Evolutionary conservation across 2,797 vertebrate genomes (phyloP).

Genomic region (Peromyscus eremicus): DNA sequence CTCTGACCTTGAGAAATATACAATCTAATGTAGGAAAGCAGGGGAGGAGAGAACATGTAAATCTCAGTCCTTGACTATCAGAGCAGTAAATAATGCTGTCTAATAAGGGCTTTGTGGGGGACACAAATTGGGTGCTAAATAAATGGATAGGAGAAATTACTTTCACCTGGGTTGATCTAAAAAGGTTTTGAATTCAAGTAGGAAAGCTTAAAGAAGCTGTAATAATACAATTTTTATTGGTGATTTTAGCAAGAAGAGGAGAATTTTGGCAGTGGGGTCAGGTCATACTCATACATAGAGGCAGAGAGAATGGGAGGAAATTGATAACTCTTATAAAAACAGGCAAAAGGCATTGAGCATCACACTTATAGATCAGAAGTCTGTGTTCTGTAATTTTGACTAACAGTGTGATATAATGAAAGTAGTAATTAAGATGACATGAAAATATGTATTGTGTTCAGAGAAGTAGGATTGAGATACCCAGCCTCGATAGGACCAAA

Average conservation of each 20-base stretch:
- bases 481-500: not conserved
- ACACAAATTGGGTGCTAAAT: not conserved
- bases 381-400: slow-evolving; percentile 10
- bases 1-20: slow-evolving; percentile 47
- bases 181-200: slow-evolving; percentile 3
- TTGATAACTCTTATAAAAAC: not conserved
- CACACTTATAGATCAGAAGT: not conserved
- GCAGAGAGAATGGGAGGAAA: not conserved
- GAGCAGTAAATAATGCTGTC: not conserved
- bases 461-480: not conserved
- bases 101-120: not conserved
- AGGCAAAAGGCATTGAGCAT: not conserved
- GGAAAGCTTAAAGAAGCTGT: not conserved
- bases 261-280: not conserved
- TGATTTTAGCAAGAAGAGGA: slow-evolving; percentile 51
- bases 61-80: not conserved
- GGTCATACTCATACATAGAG: not conserved
- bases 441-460: not conserved
- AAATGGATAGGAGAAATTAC: not conserved
- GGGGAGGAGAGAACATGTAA: not conserved
- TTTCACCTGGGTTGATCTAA: slow-evolving; percentile 31
- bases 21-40: not conserved
- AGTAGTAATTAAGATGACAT: not conserved
- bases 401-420: not conserved
- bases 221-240: not conserved